A percentile compares a stretch with the other conserved stretches of the same genome.
These are phyloP conservation scores for Eupithecia vulgata DNA, from an alignment of 2,888 invertebrate genomes.

Conservation along the genomic window DNA sequence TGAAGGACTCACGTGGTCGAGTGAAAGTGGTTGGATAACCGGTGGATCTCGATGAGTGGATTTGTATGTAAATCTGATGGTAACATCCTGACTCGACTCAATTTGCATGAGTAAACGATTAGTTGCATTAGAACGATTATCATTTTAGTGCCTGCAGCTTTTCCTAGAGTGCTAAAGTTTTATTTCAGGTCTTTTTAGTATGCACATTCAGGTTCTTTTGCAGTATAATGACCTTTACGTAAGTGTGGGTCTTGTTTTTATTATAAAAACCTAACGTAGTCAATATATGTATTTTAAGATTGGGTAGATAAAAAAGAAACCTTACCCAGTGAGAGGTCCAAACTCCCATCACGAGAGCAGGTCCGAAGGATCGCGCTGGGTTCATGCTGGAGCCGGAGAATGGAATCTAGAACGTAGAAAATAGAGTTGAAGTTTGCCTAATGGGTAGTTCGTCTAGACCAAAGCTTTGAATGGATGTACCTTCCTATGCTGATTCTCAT, in stretches of 20 bases:
- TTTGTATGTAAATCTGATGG: conserved; percentile 41
- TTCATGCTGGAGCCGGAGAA: conserved; percentile 96
- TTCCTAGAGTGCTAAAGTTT: not conserved
- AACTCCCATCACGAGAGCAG: conserved; percentile 89
- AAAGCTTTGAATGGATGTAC: not conserved
- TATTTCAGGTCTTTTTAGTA: not conserved
- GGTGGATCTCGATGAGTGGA: conserved; percentile 28
- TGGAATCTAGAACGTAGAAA: conserved; percentile 85
- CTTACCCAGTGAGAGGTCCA: conserved; percentile 93
- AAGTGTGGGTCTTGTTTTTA: not conserved
- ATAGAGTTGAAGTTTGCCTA: not conserved
- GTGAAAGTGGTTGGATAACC: conserved; percentile 49
- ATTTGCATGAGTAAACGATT: conserved; percentile 2
- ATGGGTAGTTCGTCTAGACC: not conserved
- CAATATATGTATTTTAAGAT: not conserved
- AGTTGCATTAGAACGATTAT: not conserved
- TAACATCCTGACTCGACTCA: conserved; percentile 34
- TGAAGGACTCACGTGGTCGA: conserved; percentile 40
- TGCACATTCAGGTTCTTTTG: not conserved
- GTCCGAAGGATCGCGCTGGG: conserved; percentile 95
- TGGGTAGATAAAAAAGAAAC: not conserved
- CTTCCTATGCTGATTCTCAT: not conserved
- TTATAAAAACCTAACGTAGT: not conserved
- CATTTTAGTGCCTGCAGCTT: not conserved
- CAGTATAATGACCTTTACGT: not conserved